A percentile compares a stretch with the other conserved stretches of the same genome.
These are phyloP conservation scores for Trilocha varians DNA, from an alignment of 2,888 invertebrate species.

Conservation along the genomic window DNA sequence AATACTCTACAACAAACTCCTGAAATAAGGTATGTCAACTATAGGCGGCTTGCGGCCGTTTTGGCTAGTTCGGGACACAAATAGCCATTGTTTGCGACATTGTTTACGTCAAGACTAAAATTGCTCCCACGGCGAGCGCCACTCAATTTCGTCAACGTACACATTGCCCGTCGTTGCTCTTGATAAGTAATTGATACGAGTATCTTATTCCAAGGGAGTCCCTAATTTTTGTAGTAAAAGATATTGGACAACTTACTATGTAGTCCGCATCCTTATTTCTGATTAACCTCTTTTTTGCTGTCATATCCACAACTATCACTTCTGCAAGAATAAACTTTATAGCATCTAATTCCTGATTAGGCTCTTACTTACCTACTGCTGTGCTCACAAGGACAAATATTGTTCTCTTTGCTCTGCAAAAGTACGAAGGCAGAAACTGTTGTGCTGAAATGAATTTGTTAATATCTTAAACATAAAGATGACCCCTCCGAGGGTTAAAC, in stretches of 20 bases:
- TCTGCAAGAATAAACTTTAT: background rate
- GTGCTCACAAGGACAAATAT: background rate
- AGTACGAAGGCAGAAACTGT: too few species aligned
- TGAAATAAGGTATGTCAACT: background rate
- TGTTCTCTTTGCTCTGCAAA: too few species aligned
- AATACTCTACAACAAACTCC: background rate
- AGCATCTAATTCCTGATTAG: background rate
- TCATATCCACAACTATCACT: too few species aligned
- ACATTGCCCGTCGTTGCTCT: background rate
- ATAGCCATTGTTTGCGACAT: background rate
- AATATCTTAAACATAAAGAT: background rate
- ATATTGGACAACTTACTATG: background rate
- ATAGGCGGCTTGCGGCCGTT: background rate
- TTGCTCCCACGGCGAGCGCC: background rate
- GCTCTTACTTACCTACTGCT: background rate
- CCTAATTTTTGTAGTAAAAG: background rate
- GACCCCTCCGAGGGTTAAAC: background rate
- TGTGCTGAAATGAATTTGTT: background rate
- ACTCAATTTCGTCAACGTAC: background rate
- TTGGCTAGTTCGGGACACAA: background rate
- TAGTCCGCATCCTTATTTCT: too few species aligned
- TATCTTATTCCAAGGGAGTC: background rate
- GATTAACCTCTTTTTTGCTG: too few species aligned
- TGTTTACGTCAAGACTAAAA: background rate
- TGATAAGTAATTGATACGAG: background rate